Percentiles rank a stretch among this genome's conserved stretches.
Evolutionary conservation across 2,113 vertebrate species (phyloP).

Genomic region (Podocnemis expansa): DNA sequence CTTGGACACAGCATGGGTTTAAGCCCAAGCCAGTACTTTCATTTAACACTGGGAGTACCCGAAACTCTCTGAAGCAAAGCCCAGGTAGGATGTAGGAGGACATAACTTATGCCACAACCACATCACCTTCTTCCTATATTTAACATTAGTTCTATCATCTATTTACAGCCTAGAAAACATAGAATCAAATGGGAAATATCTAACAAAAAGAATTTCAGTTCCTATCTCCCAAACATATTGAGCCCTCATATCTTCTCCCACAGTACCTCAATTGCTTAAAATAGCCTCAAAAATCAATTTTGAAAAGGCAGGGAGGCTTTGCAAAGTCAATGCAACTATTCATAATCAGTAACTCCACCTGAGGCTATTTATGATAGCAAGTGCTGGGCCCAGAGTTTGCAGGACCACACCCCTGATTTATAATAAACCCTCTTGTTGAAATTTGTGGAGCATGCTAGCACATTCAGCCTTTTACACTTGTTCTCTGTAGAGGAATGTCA

Average conservation of each 20-base stretch:
- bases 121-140: neutral
- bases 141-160: neutral
- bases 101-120: neutral
- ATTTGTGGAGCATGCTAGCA: neutral
- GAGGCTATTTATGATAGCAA: neutral
- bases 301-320: neutral
- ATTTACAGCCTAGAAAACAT: neutral
- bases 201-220: neutral
- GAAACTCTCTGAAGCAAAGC: neutral
- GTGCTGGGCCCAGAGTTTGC: neutral
- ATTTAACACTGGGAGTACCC: neutral
- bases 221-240: neutral
- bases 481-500: neutral
- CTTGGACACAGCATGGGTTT: neutral
- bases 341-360: neutral
- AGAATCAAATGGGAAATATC: neutral
- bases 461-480: conserved; percentile 27
- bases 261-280: neutral
- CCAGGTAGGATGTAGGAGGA: neutral
- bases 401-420: neutral
- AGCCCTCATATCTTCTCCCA: neutral
- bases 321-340: neutral
- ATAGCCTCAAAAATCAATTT: neutral
- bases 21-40: neutral
- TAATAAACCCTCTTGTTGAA: neutral